Evolutionary conservation across 2,113 vertebrate genomes (phyloP).

Genomic region (Pithys albifrons): DNA sequence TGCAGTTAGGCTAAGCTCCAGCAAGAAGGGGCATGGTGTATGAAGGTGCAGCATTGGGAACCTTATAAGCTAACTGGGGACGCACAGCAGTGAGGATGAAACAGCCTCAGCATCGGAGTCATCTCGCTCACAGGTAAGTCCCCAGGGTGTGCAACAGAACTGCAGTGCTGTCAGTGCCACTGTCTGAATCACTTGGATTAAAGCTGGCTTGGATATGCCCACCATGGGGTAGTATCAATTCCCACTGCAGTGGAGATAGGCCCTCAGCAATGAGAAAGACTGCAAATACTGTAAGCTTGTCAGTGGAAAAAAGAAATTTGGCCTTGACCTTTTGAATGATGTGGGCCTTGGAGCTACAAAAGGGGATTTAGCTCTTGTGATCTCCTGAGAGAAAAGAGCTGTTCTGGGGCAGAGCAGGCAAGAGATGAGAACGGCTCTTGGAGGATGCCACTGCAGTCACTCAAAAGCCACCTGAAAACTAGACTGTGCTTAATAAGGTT

Average conservation of each 20-base stretch:
- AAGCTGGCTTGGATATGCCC: not conserved
- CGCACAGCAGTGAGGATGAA: not conserved
- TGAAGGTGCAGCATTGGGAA: rapidly evolving
- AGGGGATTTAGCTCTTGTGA: not conserved
- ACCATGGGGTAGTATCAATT: not conserved
- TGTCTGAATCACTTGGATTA: not conserved
- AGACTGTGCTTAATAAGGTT: not conserved
- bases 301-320: not conserved
- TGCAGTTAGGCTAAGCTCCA: not conserved
- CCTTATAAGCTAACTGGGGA: not conserved
- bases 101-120: not conserved
- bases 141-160: not conserved
- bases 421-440: not conserved
- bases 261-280: not conserved
- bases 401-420: not conserved
- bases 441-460: not conserved
- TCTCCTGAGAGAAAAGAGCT: not conserved
- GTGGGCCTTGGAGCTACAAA: not conserved
- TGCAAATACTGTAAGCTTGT: not conserved
- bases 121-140: not conserved
- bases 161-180: not conserved
- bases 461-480: not conserved
- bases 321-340: slow-evolving; percentile 14
- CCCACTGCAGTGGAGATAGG: not conserved
- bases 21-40: rapidly evolving